Percentiles rank a stretch among this genome's conserved stretches.
Evolutionary conservation across 2,888 invertebrate species (phyloP).

Genomic region (Bruchidius siliquastri): DNA sequence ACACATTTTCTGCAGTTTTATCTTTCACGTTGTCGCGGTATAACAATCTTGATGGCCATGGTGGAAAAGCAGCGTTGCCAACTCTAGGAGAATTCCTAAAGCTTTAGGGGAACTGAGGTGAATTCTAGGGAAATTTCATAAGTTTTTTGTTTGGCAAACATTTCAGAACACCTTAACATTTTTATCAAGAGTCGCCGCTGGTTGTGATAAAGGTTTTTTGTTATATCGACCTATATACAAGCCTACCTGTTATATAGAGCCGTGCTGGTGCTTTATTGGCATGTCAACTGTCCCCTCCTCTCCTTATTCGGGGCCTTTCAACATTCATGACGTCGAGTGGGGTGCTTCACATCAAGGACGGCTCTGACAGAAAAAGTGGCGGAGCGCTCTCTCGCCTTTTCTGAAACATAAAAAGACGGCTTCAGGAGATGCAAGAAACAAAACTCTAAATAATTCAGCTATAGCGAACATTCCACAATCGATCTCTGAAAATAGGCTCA

Average conservation of each 20-base stretch:
- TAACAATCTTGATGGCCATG: no score
- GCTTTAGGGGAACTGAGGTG: no score
- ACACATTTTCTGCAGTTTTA: no score
- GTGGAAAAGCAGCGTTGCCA: no score
- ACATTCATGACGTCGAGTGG: background rate
- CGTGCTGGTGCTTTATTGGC: slow-evolving; percentile 32
- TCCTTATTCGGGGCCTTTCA: slow-evolving; percentile 24
- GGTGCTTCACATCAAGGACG: background rate
- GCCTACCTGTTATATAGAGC: slow-evolving; percentile 33
- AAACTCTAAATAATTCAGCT: background rate
- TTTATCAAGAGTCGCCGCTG: no score
- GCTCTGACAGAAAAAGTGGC: background rate
- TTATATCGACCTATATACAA: background rate
- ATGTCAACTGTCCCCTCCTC: slow-evolving; percentile 28
- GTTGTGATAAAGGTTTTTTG: no score
- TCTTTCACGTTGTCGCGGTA: no score
- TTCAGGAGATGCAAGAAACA: background rate
- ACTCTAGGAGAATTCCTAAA: no score
- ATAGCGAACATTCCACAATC: background rate
- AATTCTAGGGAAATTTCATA: no score
- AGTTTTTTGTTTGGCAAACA: no score
- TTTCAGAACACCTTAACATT: no score
- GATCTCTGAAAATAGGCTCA: background rate
- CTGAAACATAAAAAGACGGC: background rate
- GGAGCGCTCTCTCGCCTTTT: background rate